These are phyloP conservation scores for Ctenochaetus hawaiiensis DNA, from an alignment of 2,797 vertebrate genomes.

Conservation along the genomic window DNA sequence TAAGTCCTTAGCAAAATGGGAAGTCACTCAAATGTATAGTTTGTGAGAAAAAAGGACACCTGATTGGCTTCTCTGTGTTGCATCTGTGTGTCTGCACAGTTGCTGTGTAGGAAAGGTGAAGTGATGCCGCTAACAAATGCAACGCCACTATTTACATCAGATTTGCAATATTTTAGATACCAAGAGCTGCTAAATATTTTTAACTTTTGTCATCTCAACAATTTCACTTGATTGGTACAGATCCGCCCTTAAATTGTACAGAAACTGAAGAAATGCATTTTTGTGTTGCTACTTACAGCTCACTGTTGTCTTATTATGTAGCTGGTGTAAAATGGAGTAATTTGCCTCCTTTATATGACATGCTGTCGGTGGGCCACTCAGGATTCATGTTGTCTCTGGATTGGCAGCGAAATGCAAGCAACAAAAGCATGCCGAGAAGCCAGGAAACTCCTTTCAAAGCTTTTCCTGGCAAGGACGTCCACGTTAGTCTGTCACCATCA, in stretches of 20 bases:
- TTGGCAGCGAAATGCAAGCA: slow-evolving; percentile 33
- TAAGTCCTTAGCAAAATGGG: no score
- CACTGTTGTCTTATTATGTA: slow-evolving; percentile 39
- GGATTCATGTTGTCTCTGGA: slow-evolving; percentile 41
- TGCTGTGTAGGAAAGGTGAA: no score
- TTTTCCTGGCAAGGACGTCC: slow-evolving; percentile 17
- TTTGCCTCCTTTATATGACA: slow-evolving; percentile 32
- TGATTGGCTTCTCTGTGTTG: no score
- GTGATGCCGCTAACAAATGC: no score
- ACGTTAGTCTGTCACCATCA: slow-evolving; percentile 18
- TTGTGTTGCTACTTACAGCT: slow-evolving; percentile 13
- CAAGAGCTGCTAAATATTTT: no score
- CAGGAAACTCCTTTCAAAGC: slow-evolving; percentile 53
- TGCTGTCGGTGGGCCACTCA: not conserved
- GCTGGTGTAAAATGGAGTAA: slow-evolving; percentile 30
- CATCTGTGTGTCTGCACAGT: no score
- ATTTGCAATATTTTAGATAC: no score
- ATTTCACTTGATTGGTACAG: not conserved
- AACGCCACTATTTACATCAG: no score
- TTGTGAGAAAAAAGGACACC: no score
- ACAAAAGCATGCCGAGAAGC: slow-evolving; percentile 11
- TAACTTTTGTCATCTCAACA: no score
- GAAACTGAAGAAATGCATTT: not conserved
- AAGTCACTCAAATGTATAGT: no score
- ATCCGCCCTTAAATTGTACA: not conserved